Conservation (phyloP, 1,140 invertebrate genomes). For the Sinella curviseta region DNA sequence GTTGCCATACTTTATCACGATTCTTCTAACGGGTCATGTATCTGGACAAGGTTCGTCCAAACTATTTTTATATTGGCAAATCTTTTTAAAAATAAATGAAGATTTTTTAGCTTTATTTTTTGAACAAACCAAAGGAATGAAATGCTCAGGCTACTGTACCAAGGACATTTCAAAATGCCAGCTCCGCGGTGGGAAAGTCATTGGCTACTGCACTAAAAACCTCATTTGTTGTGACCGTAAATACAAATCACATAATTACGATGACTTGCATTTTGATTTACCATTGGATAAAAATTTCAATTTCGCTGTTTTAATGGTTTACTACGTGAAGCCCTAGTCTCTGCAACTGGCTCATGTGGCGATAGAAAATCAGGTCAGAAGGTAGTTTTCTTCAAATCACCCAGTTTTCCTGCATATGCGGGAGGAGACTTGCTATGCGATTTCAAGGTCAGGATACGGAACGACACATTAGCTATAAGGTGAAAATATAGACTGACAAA, state of each 20-base stretch:
- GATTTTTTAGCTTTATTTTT: no score
- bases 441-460: conserved; percentile 23
- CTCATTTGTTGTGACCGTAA: conserved; percentile 40
- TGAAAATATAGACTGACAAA: no score
- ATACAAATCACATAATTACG: background rate
- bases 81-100: no score
- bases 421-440: conserved; percentile 31
- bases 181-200: conserved; percentile 35
- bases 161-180: conserved; percentile 25
- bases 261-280: background rate
- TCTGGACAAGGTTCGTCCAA: background rate
- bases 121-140: background rate
- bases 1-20: background rate
- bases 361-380: conserved; percentile 29
- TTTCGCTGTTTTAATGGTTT: no score
- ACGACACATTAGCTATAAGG: conserved; percentile 32
- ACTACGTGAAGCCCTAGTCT: conserved; percentile 22
- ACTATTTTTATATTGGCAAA: no score
- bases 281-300: background rate
- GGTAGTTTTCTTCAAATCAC: conserved; percentile 32
- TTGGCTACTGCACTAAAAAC: conserved; percentile 35
- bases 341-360: conserved; percentile 25
- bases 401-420: conserved; percentile 26
- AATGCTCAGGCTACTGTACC: conserved; percentile 37
- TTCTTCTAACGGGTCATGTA: background rate